phyloP scores from a whole-genome alignment of 2,113 vertebrate genomes.

The Hippocampus zosterae region DNA sequence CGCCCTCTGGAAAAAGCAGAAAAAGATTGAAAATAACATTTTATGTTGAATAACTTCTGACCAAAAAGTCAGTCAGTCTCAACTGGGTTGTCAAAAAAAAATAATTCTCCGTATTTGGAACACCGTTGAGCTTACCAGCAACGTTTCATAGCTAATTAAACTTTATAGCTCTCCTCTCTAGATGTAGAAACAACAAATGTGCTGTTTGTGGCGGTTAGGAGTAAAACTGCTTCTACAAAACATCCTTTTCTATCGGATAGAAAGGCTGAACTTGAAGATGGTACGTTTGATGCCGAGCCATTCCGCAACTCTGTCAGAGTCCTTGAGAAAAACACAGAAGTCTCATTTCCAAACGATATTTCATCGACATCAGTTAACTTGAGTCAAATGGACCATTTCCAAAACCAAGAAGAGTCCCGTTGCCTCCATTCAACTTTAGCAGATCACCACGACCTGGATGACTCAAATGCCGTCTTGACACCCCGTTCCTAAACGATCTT shows the following conservation, averaged over 20 bases:
- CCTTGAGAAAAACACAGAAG: not conserved
- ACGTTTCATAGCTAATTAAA: constrained; percentile 1
- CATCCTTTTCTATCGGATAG: not conserved
- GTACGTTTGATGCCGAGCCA: not conserved
- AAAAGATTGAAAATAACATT: not conserved
- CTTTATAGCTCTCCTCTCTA: not conserved
- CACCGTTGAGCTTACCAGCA: not conserved
- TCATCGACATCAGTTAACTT: too few species aligned
- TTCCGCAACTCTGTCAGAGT: not conserved
- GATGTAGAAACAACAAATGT: not conserved
- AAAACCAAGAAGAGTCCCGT: not conserved
- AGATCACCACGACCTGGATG: not conserved
- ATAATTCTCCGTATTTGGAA: not conserved
- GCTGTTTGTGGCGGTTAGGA: not conserved
- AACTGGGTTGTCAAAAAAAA: not conserved
- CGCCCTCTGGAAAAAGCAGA: not conserved
- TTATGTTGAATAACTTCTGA: not conserved
- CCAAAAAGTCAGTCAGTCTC: not conserved
- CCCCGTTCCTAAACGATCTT: not conserved
- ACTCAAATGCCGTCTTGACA: not conserved
- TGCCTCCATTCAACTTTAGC: not conserved
- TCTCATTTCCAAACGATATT: too few species aligned
- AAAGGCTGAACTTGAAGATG: not conserved
- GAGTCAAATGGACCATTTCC: too few species aligned
- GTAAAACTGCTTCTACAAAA: not conserved